Percentiles rank a stretch among this genome's conserved stretches.
Conservation (phyloP, 2,888 invertebrate species). For the Folsomia candida region DNA sequence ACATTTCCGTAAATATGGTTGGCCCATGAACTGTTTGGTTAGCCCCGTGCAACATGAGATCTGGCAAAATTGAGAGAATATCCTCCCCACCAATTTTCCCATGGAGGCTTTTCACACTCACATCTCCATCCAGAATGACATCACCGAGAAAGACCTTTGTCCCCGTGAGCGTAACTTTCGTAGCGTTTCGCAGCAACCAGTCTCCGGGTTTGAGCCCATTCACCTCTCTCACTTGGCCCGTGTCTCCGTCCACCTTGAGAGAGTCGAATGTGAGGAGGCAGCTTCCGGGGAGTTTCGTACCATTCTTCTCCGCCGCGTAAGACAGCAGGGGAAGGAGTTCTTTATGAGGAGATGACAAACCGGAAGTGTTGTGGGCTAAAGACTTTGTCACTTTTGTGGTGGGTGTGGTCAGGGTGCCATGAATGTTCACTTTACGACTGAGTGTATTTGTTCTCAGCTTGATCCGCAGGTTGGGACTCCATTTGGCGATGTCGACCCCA, state of each 20-base stretch:
- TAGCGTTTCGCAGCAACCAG: slow-evolving; percentile 23
- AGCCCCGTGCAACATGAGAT: slow-evolving; percentile 26
- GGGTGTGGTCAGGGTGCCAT: slow-evolving; percentile 9
- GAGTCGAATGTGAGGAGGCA: slow-evolving; percentile 23
- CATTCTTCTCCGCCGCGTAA: slow-evolving; percentile 7
- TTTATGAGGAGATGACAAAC: not conserved
- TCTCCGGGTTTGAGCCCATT: slow-evolving; percentile 20
- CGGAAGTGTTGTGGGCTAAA: slow-evolving; percentile 1
- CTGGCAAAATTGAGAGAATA: slow-evolving; percentile 19
- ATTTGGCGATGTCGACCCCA: slow-evolving; percentile 18
- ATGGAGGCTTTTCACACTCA: slow-evolving; percentile 16
- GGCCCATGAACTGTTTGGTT: slow-evolving; percentile 25
- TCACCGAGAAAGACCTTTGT: not conserved
- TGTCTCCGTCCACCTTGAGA: slow-evolving; percentile 27
- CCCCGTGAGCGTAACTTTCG: not conserved
- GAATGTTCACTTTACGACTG: not conserved
- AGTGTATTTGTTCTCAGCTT: not conserved
- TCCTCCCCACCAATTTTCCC: slow-evolving; percentile 2
- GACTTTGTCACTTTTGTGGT: not conserved
- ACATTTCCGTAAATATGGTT: not conserved
- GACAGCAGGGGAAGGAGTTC: slow-evolving; percentile 18
- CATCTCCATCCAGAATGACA: slow-evolving; percentile 14
- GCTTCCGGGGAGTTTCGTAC: slow-evolving; percentile 9
- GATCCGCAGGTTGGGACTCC: slow-evolving; percentile 15
- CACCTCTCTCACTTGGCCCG: slow-evolving; percentile 12